These are phyloP conservation scores for Crypturellus tataupa DNA, from an alignment of 2,797 vertebrate species.

Conservation along the genomic window DNA sequence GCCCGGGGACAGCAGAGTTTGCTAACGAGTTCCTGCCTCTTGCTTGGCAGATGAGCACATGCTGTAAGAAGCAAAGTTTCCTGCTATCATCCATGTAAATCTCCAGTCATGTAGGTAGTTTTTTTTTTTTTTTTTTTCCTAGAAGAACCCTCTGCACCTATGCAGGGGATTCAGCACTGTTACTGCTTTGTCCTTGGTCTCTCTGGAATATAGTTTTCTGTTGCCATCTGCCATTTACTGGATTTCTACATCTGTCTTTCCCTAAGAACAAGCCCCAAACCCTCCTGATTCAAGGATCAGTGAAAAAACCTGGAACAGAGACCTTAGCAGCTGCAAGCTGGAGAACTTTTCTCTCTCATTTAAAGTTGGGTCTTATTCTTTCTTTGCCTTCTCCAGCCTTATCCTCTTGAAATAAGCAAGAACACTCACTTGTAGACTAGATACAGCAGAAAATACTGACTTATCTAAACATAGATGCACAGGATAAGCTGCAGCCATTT, in stretches of 20 bases:
- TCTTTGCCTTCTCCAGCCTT: not conserved
- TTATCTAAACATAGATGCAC: not conserved
- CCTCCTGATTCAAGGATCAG: not conserved
- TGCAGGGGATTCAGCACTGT: not conserved
- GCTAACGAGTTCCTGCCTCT: not conserved
- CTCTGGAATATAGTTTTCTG: constrained; percentile 64
- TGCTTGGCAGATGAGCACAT: not conserved
- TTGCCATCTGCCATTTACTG: constrained; percentile 72
- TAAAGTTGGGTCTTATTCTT: not conserved
- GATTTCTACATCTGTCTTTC: constrained; percentile 66
- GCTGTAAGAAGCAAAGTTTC: not conserved
- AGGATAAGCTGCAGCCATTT: not conserved
- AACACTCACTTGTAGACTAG: not conserved
- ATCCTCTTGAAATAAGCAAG: not conserved
- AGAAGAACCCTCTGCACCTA: not conserved
- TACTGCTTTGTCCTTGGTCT: constrained; percentile 27
- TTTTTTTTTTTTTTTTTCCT: not conserved
- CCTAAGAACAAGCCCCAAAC: not conserved
- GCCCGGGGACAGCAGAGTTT: not conserved
- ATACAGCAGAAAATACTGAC: not conserved
- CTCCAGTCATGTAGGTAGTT: not conserved
- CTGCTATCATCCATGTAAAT: not conserved
- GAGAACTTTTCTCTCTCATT: not conserved
- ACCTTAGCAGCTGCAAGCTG: not conserved
- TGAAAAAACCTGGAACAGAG: not conserved